phyloP scores from a whole-genome alignment of 2,113 vertebrate species.

The Dipodomys merriami region DNA sequence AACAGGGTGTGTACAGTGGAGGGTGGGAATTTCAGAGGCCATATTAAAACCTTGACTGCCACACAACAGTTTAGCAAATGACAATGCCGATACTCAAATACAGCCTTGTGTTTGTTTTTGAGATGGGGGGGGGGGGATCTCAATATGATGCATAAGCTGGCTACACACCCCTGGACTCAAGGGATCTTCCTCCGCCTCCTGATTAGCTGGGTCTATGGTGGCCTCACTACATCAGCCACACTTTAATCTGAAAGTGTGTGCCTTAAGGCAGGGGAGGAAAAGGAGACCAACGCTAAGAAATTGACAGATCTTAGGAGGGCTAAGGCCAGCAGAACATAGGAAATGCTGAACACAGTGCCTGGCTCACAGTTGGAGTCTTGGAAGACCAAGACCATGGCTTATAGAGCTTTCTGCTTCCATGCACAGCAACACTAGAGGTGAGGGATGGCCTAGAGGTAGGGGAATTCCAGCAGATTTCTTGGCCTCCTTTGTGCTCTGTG shows the following conservation, averaged over 20 bases:
- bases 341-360: neutral
- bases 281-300: neutral
- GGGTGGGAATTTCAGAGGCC: neutral
- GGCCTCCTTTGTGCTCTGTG: neutral
- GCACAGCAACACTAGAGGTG: no score
- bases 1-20: neutral
- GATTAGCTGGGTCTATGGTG: neutral
- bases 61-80: no score
- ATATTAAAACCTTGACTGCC: neutral
- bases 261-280: neutral
- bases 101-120: neutral
- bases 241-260: neutral
- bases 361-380: neutral
- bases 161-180: neutral
- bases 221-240: no score
- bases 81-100: neutral
- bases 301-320: neutral
- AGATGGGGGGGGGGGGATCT: neutral
- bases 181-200: neutral
- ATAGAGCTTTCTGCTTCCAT: neutral
- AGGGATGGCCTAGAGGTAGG: neutral
- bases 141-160: neutral
- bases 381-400: neutral
- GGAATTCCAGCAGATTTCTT: neutral
- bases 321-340: fast-evolving